Conservation (phyloP, 1,140 invertebrate species). For the Trichonephila inaurata region DNA sequence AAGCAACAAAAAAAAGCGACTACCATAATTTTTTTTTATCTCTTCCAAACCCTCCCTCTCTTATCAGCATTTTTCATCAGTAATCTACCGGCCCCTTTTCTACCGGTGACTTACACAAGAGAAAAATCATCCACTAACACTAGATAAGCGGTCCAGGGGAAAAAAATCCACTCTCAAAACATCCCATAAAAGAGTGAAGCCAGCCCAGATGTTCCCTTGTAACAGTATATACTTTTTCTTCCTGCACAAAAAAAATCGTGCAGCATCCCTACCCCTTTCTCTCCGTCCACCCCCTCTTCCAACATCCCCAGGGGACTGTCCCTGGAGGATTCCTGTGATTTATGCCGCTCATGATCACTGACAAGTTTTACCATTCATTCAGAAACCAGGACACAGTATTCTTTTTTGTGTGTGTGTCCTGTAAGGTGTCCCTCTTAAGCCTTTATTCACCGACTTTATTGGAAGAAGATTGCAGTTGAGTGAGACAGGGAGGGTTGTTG, state of each 20-base stretch:
- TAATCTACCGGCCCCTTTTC: neutral
- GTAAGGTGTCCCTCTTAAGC: constrained; percentile 29
- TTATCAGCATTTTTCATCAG: constrained; percentile 26
- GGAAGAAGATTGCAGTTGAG: neutral
- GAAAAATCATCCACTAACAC: constrained; percentile 3
- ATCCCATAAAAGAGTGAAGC: neutral
- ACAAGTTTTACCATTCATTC: constrained; percentile 56
- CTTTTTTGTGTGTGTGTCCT: constrained; percentile 11
- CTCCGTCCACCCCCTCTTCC: neutral
- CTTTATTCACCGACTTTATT: constrained; percentile 63
- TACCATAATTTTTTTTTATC: constrained; percentile 27
- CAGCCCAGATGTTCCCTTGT: constrained; percentile 39
- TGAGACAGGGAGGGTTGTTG: neutral
- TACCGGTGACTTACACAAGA: neutral
- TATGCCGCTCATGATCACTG: constrained; percentile 62
- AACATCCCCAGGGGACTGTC: neutral
- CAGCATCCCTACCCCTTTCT: neutral
- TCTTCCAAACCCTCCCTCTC: neutral
- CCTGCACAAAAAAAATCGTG: neutral
- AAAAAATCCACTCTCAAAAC: neutral
- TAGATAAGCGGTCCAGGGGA: neutral
- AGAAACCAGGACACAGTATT: constrained; percentile 36
- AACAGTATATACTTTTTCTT: constrained; percentile 54
- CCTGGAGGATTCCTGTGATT: constrained; percentile 47
- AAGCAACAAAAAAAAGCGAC: neutral